Conservation (phyloP, 2,888 invertebrate species). For the Nebria brevicollis region DNA sequence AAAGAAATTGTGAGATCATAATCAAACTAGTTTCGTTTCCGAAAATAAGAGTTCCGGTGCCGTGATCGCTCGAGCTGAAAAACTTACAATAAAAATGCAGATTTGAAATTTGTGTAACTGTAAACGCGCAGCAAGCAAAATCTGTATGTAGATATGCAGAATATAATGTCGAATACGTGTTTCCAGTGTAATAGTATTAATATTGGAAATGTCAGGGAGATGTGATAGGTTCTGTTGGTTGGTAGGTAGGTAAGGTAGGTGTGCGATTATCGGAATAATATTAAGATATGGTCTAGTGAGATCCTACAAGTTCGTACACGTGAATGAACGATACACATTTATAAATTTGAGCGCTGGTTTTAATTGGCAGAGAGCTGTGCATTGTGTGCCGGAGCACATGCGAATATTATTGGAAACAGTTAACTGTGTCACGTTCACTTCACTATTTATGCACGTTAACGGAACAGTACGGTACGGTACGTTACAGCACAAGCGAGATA, state of each 20-base stretch:
- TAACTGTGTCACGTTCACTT: not conserved
- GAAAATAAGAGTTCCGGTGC: too few species aligned
- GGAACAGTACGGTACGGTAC: not conserved
- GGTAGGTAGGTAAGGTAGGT: not conserved
- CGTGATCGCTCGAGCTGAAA: not conserved
- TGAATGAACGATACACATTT: not conserved
- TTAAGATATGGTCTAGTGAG: not conserved
- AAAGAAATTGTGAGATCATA: too few species aligned
- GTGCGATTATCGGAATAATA: not conserved
- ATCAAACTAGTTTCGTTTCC: too few species aligned
- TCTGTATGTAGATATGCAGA: not conserved
- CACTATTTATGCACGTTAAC: not conserved
- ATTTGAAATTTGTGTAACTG: not conserved
- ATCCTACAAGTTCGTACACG: not conserved
- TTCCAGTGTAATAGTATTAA: not conserved
- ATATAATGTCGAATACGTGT: not conserved
- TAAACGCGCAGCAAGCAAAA: not conserved
- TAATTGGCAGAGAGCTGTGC: not conserved
- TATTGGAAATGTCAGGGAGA: not conserved
- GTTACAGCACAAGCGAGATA: not conserved
- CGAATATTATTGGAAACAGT: constrained; percentile 1
- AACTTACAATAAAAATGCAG: not conserved
- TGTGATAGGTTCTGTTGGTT: not conserved
- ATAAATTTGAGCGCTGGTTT: not conserved
- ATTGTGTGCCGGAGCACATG: not conserved